Evolutionary conservation across 2,888 invertebrate genomes (phyloP).

Genomic region (Aporophyla nigra): DNA sequence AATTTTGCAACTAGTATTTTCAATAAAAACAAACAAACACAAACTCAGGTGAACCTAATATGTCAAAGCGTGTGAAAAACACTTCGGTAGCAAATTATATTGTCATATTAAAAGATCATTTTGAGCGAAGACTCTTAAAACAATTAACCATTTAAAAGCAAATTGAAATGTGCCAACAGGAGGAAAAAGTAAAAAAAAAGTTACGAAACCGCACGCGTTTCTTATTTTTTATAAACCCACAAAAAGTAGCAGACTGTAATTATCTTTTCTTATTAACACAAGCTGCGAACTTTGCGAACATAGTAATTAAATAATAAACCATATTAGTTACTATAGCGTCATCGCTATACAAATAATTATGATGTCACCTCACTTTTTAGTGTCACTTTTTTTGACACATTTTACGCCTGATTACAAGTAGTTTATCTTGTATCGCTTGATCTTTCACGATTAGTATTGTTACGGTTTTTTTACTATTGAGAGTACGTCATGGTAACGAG

Average conservation of each 20-base stretch:
- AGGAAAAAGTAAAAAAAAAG: background rate
- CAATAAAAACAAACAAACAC: no score
- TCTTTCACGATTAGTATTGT: constrained; percentile 61
- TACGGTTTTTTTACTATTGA: constrained; percentile 52
- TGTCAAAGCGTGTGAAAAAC: no score
- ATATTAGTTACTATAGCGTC: constrained; percentile 35
- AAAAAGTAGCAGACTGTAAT: constrained; percentile 29
- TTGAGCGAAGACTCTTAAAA: background rate
- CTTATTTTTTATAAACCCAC: constrained; percentile 1
- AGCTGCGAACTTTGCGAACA: constrained; percentile 9
- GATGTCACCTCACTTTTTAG: constrained; percentile 63
- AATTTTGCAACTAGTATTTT: background rate
- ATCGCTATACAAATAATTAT: constrained; percentile 53
- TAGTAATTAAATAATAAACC: constrained; percentile 38
- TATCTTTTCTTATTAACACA: constrained; percentile 33
- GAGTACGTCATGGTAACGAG: constrained; percentile 53
- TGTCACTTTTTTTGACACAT: constrained; percentile 54
- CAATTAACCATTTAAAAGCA: background rate
- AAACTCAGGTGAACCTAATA: no score
- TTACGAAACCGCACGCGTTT: background rate
- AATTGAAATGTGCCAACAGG: constrained; percentile 22
- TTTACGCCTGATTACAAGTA: constrained; percentile 57
- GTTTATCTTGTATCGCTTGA: constrained; percentile 38
- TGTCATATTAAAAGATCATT: no score
- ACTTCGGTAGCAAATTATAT: no score